Conservation (phyloP, 37 sponge, comb jelly and placozoan species). For the Geodia barretti region DNA sequence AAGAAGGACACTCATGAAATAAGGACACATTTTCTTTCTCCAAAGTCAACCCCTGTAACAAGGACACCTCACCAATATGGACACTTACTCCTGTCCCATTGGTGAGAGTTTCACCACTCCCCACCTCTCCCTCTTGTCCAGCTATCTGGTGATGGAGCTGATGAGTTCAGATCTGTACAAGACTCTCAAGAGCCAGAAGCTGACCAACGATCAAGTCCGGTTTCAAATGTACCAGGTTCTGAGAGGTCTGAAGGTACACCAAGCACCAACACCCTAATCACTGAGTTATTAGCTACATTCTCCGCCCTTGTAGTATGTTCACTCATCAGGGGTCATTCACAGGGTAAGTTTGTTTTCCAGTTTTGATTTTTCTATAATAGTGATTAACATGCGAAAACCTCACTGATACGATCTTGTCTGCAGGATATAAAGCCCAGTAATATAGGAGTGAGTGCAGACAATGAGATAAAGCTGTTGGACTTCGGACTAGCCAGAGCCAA, state of each 20-base stretch:
- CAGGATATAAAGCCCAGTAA: constrained; percentile 59
- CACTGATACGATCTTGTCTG: not conserved
- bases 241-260: constrained; percentile 79
- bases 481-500: constrained; percentile 48
- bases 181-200: constrained; percentile 77
- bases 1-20: no score
- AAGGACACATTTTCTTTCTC: no score
- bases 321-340: constrained; percentile 41
- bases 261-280: no score
- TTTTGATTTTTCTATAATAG: not conserved
- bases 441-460: constrained; percentile 42
- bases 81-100: no score
- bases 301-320: constrained; percentile 18
- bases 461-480: constrained; percentile 55
- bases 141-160: constrained; percentile 90
- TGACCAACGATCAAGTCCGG: constrained; percentile 92
- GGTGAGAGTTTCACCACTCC: not conserved
- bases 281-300: not conserved
- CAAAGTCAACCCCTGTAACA: no score
- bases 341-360: constrained; percentile 10
- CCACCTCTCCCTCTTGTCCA: not conserved
- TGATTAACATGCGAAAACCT: not conserved
- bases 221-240: constrained; percentile 90
- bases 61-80: no score
- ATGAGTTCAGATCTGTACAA: constrained; percentile 95